Base-by-base conservation (phyloP, 2,797 vertebrate genomes). In the Gastrophryne carolinensis region DNA sequence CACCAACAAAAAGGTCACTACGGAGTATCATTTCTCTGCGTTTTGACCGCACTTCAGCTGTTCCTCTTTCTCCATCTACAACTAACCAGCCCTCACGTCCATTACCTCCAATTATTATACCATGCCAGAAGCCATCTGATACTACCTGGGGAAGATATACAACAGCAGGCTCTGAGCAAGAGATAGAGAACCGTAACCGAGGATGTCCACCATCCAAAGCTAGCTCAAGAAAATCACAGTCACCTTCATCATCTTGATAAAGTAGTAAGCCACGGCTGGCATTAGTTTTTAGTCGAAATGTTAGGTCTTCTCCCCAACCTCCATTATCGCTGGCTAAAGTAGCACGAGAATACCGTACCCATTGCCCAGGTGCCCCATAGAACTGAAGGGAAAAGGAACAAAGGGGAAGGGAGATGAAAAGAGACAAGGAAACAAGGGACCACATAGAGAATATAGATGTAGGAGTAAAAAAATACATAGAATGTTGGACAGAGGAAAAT, bases 141-240 rank as follows among this genome's bases (percentile, higher is more conserved):
- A 96, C 81, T 0, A 81, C 84, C 0, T 92, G 93, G 84, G 96
- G 93, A 1, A 92, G 89, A 73, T 92, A 92, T 75, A 97, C 78
- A 3, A 91, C 88, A 70, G 96, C 96, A 0, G 96, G 95, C 67
- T 97, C 96, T 0, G 93, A 94, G 10, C 96, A 98, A 64, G 96
- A 95, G 67, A 98, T 95, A 77, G 94, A 93, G 80, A 97, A 97
- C 77, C 94, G 95, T 73, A 98, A 82, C 30, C 94, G 90, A 30
- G 97, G 89, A 1, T 93, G 90, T 4, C 96, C 94, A 0, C 94
- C 94, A 3, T 85, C 84, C 9, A 98, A 83, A 64, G 96, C 85
- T 23, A 98, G 91, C 89, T 98, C 96, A 88, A 98, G 80, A 86
- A 98, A 98, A 88, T 98, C 96, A 1, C 97, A 98, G 91, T 97